Evolutionary conservation across 2,888 invertebrate genomes (phyloP).

Genomic region (Agrilus cyanescens): DNA sequence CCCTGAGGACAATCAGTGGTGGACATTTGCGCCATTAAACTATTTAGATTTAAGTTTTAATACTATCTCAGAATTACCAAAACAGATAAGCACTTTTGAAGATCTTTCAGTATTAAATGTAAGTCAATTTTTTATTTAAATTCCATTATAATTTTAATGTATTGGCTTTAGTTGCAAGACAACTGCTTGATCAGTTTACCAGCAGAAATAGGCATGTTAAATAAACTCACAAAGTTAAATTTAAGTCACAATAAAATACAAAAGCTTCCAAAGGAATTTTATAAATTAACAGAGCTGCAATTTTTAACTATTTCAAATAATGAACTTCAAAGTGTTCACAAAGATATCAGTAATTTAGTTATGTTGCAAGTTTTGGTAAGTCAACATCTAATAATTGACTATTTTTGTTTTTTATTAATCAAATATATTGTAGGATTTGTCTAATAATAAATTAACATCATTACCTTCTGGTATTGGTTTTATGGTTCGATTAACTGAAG

Average conservation of each 20-base stretch:
- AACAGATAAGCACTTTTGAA: slow-evolving; percentile 51
- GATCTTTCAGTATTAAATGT: slow-evolving; percentile 62
- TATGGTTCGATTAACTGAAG: slow-evolving; percentile 60
- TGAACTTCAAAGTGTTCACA: slow-evolving; percentile 50
- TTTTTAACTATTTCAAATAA: slow-evolving; percentile 68
- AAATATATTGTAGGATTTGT: slow-evolving; percentile 54
- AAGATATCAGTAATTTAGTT: slow-evolving; percentile 65
- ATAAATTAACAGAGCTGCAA: slow-evolving; percentile 55
- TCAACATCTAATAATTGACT: not conserved
- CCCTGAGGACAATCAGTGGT: slow-evolving; percentile 59
- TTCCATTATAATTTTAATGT: slow-evolving; percentile 4
- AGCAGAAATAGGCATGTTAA: slow-evolving; percentile 57
- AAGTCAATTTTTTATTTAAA: slow-evolving; percentile 22
- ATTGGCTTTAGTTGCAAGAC: slow-evolving; percentile 59
- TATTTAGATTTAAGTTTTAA: slow-evolving; percentile 71
- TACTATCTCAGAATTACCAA: slow-evolving; percentile 49
- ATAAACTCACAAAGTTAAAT: slow-evolving; percentile 53
- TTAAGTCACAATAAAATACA: slow-evolving; percentile 57
- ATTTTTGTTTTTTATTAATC: slow-evolving; percentile 10
- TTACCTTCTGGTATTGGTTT: slow-evolving; percentile 77
- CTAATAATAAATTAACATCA: slow-evolving; percentile 58
- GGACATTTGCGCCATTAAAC: slow-evolving; percentile 69
- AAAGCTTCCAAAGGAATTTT: slow-evolving; percentile 52
- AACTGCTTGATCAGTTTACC: slow-evolving; percentile 67
- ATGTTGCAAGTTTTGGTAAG: slow-evolving; percentile 64